phyloP scores from a whole-genome alignment of 2,113 vertebrate species.

The Anoura caudifer region DNA sequence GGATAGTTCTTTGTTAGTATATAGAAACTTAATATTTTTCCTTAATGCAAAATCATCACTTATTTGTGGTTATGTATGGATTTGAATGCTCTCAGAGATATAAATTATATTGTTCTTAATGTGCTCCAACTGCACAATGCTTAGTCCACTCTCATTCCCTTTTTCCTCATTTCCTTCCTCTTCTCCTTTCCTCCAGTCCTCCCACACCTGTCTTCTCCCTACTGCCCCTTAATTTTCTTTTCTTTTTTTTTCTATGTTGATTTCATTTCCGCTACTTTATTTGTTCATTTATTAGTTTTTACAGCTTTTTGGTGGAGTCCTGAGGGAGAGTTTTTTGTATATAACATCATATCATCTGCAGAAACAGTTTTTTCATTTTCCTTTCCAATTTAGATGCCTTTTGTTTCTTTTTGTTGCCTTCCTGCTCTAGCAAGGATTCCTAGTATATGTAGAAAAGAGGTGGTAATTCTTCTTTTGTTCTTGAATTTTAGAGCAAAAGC shows the following conservation, averaged over 20 bases:
- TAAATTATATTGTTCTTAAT: neutral
- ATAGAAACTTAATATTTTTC: neutral
- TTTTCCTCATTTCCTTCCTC: neutral
- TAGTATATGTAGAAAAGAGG: neutral
- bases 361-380: neutral
- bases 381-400: neutral
- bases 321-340: neutral
- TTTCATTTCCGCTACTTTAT: neutral
- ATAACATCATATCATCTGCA: neutral
- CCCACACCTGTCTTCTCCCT: neutral
- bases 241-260: neutral
- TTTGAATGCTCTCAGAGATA: neutral
- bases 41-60: neutral
- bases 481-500: neutral
- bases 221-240: neutral
- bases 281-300: neutral
- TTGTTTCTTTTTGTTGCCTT: neutral
- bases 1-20: neutral
- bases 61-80: neutral
- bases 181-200: neutral
- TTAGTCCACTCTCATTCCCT: neutral
- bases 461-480: neutral
- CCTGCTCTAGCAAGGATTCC: neutral
- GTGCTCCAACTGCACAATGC: neutral
- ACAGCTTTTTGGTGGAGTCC: neutral